phyloP scores from a whole-genome alignment of 35 echinoderm and acorn worm genomes.

The Apostichopus japonicus region DNA sequence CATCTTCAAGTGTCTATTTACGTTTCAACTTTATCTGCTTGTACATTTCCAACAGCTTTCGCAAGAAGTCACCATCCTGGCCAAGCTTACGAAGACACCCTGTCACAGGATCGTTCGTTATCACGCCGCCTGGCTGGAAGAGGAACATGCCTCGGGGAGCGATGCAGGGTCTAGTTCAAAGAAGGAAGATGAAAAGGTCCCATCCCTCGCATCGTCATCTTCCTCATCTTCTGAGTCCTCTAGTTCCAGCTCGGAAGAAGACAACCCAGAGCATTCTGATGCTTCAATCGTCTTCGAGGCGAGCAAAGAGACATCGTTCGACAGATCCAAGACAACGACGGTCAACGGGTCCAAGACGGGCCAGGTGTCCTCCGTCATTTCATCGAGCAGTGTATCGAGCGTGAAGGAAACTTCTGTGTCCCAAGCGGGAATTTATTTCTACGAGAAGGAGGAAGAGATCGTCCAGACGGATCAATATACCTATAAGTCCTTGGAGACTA shows the following conservation, averaged over 20 bases:
- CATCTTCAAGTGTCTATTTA: no score
- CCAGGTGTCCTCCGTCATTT: not conserved
- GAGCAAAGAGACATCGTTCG: not conserved
- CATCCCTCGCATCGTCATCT: not conserved
- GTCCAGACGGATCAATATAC: not conserved
- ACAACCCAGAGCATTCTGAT: not conserved
- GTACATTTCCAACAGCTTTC: constrained; percentile 2
- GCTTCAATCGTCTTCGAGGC: constrained; percentile 34
- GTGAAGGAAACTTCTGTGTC: not conserved
- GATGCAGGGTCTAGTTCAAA: not conserved
- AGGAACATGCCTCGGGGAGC: constrained; percentile 20
- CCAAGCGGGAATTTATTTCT: not conserved
- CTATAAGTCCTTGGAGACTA: not conserved
- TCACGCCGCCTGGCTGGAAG: constrained; percentile 54
- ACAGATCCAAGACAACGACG: not conserved
- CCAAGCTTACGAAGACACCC: constrained; percentile 26
- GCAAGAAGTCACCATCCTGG: constrained; percentile 51
- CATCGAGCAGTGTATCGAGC: not conserved
- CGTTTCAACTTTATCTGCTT: no score
- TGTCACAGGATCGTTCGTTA: constrained; percentile 39
- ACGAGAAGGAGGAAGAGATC: constrained; percentile 22
- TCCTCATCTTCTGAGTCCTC: not conserved
- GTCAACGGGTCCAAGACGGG: not conserved
- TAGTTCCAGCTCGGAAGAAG: constrained; percentile 31
- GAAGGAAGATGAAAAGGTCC: not conserved